These are phyloP conservation scores for Spondyliosoma cantharus DNA, from an alignment of 2,797 vertebrate genomes.

Conservation along the genomic window DNA sequence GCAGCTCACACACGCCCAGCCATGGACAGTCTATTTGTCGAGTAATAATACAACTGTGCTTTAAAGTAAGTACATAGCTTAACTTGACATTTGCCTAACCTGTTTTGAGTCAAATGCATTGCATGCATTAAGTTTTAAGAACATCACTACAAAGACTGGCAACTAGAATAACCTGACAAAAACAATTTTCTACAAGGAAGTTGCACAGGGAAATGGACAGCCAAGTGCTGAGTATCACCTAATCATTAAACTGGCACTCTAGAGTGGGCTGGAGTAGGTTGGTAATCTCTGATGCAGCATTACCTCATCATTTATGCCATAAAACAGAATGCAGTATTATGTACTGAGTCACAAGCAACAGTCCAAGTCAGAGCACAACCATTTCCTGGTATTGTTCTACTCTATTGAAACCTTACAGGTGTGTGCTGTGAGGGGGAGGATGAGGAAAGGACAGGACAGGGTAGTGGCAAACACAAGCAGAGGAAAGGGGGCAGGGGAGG, in stretches of 20 bases:
- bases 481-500: conserved; percentile 39
- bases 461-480: conserved; percentile 14
- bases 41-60: not conserved
- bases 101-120: not conserved
- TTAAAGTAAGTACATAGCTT: not conserved
- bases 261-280: not conserved
- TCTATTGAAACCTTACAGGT: conserved; percentile 73
- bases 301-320: conserved; percentile 37
- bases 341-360: conserved; percentile 2
- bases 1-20: conserved; percentile 47
- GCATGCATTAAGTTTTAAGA: not conserved
- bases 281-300: conserved; percentile 28
- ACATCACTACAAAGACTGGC: not conserved
- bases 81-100: not conserved
- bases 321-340: conserved; percentile 29
- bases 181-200: not conserved
- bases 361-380: conserved; percentile 32
- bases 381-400: conserved; percentile 83
- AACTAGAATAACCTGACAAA: not conserved
- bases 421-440: conserved; percentile 35
- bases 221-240: not conserved
- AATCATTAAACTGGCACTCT: conserved; percentile 28
- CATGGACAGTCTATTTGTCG: conserved; percentile 47
- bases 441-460: conserved; percentile 25
- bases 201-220: not conserved